These are phyloP conservation scores for Melanotaenia duboulayi DNA, from an alignment of 2,113 vertebrate species.

Conservation along the genomic window DNA sequence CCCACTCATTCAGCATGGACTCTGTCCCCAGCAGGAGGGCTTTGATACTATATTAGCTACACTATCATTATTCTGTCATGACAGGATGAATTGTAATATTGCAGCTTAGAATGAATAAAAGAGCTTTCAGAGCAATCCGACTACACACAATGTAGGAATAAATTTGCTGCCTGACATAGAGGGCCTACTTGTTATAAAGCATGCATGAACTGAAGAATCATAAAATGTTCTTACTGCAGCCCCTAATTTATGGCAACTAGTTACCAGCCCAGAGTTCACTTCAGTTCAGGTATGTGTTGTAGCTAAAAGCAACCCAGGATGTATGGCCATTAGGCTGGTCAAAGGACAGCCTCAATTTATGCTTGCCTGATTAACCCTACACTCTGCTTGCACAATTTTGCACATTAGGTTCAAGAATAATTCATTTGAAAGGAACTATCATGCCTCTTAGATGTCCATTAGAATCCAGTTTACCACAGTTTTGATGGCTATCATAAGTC, in stretches of 20 bases:
- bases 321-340: constrained; percentile 56
- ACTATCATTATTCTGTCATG: constrained; percentile 55
- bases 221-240: constrained; percentile 48
- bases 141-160: constrained; percentile 17
- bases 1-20: constrained; percentile 52
- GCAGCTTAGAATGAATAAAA: constrained; percentile 48
- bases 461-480: constrained; percentile 67
- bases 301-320: constrained; percentile 39
- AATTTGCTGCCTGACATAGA: constrained; percentile 42
- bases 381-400: constrained; percentile 54
- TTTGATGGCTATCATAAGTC: constrained; percentile 71
- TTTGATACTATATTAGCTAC: constrained; percentile 44
- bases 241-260: constrained; percentile 62
- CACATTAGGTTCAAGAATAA: constrained; percentile 64
- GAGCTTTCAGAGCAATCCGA: constrained; percentile 8
- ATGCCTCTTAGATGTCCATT: constrained; percentile 76
- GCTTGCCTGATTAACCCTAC: constrained; percentile 72
- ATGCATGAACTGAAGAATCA: constrained; percentile 31
- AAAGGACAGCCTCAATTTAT: constrained; percentile 74
- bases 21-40: constrained; percentile 41
- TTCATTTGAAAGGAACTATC: constrained; percentile 68
- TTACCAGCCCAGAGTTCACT: constrained; percentile 19
- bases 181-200: constrained; percentile 48
- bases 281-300: constrained; percentile 44
- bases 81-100: constrained; percentile 30